phyloP scores from a whole-genome alignment of 2,888 invertebrate species.

The Chrysina gloriosa region DNA sequence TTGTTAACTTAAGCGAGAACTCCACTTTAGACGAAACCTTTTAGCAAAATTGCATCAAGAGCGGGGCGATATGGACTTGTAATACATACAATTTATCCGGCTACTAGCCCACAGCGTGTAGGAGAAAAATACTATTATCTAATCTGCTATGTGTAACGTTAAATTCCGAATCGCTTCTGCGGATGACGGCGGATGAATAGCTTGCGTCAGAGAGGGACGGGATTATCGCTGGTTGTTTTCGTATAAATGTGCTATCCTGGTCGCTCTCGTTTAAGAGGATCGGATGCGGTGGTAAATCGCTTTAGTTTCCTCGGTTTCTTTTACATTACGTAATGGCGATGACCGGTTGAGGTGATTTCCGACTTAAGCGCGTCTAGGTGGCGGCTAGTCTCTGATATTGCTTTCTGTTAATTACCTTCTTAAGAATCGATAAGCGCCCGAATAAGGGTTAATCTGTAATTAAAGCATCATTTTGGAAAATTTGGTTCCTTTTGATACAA shows the following conservation, averaged over 20 bases:
- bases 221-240: neutral
- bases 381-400: conserved; percentile 13
- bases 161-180: conserved; percentile 22
- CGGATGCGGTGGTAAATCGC: conserved; percentile 35
- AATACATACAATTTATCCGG: conserved; percentile 61
- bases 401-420: conserved; percentile 7
- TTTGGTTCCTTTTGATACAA: too few species aligned
- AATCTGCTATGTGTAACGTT: conserved; percentile 42
- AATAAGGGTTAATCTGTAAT: too few species aligned
- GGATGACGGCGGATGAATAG: neutral
- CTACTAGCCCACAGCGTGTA: conserved; percentile 24
- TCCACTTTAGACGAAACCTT: conserved; percentile 66
- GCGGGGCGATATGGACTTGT: conserved; percentile 57
- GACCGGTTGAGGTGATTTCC: conserved; percentile 17
- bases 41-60: conserved; percentile 65
- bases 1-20: conserved; percentile 66
- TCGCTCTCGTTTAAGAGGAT: neutral
- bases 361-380: conserved; percentile 1
- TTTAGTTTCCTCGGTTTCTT: conserved; percentile 42
- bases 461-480: too few species aligned
- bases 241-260: neutral
- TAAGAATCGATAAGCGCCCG: neutral
- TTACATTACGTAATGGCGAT: conserved; percentile 42
- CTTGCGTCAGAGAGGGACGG: neutral
- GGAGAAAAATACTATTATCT: conserved; percentile 47